Evolutionary conservation across 2,888 invertebrate species (phyloP).

Genomic region (Megaustenia siamemsis): DNA sequence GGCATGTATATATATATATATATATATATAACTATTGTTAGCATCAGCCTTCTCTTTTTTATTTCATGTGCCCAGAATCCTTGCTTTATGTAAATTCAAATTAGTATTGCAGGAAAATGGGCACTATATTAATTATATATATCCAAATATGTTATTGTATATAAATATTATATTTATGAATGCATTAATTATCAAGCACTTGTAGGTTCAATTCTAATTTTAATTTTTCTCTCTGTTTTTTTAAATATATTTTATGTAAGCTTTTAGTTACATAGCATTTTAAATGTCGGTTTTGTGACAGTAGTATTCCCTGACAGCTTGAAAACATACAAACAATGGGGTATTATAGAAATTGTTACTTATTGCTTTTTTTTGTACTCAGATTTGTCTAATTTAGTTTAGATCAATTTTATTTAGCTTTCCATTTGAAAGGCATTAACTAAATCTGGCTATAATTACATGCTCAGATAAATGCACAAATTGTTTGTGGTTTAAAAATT

Average conservation of each 20-base stretch:
- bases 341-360: no score
- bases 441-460: no score
- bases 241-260: not conserved
- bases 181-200: not conserved
- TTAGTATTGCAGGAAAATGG: not conserved
- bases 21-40: not conserved
- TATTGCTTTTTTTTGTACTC: no score
- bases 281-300: not conserved
- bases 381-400: no score
- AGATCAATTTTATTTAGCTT: no score
- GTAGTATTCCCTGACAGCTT: not conserved
- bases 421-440: no score
- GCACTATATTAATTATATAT: constrained; percentile 4
- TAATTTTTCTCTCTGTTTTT: not conserved
- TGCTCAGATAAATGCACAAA: no score
- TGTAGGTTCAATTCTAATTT: not conserved
- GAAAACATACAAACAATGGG: no score
- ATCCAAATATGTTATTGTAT: not conserved
- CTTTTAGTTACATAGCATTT: not conserved
- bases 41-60: not conserved
- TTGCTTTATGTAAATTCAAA: constrained; percentile 11
- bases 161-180: not conserved
- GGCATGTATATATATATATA: no score
- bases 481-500: no score
- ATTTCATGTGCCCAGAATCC: not conserved